Conservation (phyloP, 2,888 invertebrate genomes). For the Eumacrocentrus americanus region DNA sequence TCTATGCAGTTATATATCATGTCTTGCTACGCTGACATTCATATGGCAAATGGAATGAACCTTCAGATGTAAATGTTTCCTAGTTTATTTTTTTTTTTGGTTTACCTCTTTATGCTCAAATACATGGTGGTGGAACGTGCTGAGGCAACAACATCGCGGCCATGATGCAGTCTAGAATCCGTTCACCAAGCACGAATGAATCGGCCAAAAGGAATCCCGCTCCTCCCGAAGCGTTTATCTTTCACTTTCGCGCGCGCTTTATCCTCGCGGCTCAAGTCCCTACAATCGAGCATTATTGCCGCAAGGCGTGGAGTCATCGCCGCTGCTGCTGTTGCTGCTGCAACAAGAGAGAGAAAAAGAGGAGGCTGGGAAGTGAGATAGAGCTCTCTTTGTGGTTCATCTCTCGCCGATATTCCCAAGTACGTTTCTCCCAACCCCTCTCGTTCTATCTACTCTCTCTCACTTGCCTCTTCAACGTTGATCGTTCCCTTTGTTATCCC, state of each 20-base stretch:
- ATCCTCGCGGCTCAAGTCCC: slow-evolving; percentile 26
- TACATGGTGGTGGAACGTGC: no score
- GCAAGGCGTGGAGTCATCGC: slow-evolving; percentile 32
- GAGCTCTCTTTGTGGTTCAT: background rate
- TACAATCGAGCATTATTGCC: slow-evolving; percentile 36
- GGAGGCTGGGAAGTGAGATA: background rate
- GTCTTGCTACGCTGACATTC: background rate
- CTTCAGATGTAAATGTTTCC: slow-evolving; percentile 2
- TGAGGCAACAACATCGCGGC: no score
- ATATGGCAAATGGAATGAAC: background rate
- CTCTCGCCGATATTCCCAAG: background rate
- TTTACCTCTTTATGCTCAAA: no score
- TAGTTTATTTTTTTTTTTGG: background rate
- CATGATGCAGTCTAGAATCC: background rate
- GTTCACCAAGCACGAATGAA: slow-evolving; percentile 32
- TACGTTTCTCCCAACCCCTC: background rate
- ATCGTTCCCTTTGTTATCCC: slow-evolving; percentile 4
- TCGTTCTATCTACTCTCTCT: background rate
- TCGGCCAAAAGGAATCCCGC: slow-evolving; percentile 37
- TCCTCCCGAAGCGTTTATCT: slow-evolving; percentile 39
- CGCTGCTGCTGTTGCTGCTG: no score
- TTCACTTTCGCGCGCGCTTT: slow-evolving; percentile 37
- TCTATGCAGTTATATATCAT: background rate
- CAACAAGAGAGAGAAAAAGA: slow-evolving; percentile 25
- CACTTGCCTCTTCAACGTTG: background rate